Evolutionary conservation across 2,113 vertebrate genomes (phyloP), one percentile per base, ranked within the genome.

Genomic region (Chrysemys picta): DNA sequence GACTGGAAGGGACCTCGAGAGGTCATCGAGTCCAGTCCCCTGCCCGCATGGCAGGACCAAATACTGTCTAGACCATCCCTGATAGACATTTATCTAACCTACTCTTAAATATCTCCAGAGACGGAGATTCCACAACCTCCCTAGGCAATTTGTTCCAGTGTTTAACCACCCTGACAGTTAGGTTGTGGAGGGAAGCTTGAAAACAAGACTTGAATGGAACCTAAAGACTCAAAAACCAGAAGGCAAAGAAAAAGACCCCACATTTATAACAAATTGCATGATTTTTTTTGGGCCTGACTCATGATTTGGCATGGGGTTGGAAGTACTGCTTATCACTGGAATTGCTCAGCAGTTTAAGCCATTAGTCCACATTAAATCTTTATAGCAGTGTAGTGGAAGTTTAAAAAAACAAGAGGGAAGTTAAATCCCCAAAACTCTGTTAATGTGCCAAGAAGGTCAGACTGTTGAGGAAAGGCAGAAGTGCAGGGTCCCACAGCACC

Each of bases 161-260:
- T n/a, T n/a, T n/a, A n/a, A n/a, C n/a, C n/a, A n/a, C n/a, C n/a
- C n/a, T n/a, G n/a, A n/a, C n/a, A n/a, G n/a, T n/a, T n/a, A n/a
- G n/a, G n/a, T 42, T 84, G 65, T 65, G 79, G 81, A 14, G 29
- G 86, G 80, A 52, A 0, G 0, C 75, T 85, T 91, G 89, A 84
- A 83, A 91, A 52, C 19, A 50, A 17, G 59, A 31, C 52, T 0
- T 0, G 0, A 0, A 47, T 56, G 45, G 27, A 0, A 10, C 35
- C 27, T 14, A 92, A 82, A 92, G 59, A 45, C n/a, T 96, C 52
- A 29, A 72, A 54, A 47, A 42, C 1, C 10, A 1, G 0, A 22
- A 31, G 65, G 22, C 1, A 0, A 56, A 69, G 35, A 17, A 69
- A 69, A n/a, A 72, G n/a, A n/a, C 65, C 65, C 17, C 65, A 38